These are phyloP conservation scores for Cheilosia soror DNA, from an alignment of 2,888 invertebrate species.

Conservation along the genomic window DNA sequence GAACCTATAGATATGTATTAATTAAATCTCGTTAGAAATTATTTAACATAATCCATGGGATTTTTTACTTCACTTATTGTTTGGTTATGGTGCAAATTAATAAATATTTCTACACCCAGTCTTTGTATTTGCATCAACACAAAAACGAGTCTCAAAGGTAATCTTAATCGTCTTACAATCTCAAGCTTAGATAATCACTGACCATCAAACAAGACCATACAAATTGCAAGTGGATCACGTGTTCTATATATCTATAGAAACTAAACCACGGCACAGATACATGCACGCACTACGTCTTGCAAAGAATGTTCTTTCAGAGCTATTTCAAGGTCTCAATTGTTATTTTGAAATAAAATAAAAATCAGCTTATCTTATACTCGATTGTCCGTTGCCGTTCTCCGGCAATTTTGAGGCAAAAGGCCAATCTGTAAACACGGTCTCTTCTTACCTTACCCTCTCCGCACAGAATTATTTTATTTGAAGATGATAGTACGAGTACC, in stretches of 20 bases:
- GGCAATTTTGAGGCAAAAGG: conserved; percentile 32
- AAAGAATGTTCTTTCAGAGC: conserved; percentile 29
- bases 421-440: conserved; percentile 34
- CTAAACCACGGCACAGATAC: conserved; percentile 1
- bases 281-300: background rate
- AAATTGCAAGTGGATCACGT: conserved; percentile 6
- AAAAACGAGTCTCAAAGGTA: background rate
- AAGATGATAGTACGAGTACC: conserved; percentile 32
- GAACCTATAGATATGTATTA: no score
- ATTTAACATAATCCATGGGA: no score
- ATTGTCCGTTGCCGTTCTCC: background rate
- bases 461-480: conserved; percentile 21
- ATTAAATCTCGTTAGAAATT: no score
- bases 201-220: conserved; percentile 35
- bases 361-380: background rate
- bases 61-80: no score
- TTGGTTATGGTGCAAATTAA: no score
- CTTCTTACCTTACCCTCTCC: background rate
- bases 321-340: conserved; percentile 43
- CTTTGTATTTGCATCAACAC: conserved; percentile 9
- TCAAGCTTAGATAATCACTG: conserved; percentile 37
- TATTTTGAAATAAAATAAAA: conserved; percentile 21
- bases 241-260: conserved; percentile 8
- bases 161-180: conserved; percentile 16
- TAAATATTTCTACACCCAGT: no score